Evolutionary conservation across 2,113 vertebrate genomes (phyloP).

Genomic region (Erythrocebus patas): DNA sequence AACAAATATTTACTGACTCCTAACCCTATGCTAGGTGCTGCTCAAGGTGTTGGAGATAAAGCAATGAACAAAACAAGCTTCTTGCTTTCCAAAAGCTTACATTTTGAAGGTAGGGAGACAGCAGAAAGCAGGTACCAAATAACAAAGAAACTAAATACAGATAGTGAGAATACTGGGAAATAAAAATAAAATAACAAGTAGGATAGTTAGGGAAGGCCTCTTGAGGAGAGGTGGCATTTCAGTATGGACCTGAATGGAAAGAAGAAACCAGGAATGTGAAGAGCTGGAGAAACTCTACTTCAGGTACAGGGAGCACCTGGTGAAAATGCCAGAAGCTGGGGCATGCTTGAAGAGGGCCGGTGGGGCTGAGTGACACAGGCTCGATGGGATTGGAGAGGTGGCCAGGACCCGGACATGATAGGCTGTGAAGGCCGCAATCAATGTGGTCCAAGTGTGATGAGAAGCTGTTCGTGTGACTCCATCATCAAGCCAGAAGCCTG

Average conservation of each 20-base stretch:
- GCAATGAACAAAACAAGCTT: neutral
- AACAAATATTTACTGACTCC: neutral
- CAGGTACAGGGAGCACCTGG: neutral
- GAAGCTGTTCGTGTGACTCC: rapidly evolving
- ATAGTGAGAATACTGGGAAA: neutral
- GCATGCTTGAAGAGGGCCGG: neutral
- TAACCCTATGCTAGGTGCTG: neutral
- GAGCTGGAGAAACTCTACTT: neutral
- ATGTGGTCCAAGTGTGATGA: neutral
- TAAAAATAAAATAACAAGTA: neutral
- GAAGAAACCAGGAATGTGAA: neutral
- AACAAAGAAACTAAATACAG: neutral
- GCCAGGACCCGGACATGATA: neutral
- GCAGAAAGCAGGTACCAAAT: neutral
- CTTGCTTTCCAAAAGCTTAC: neutral
- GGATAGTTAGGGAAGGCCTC: neutral
- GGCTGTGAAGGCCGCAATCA: neutral
- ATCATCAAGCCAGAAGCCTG: neutral
- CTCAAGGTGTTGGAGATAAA: neutral
- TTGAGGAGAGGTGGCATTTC: neutral
- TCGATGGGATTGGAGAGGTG: neutral
- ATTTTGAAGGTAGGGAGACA: neutral
- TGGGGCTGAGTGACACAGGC: neutral
- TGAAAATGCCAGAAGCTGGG: neutral
- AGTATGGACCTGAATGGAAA: neutral